These are phyloP conservation scores for Danaus plexippus DNA, from an alignment of 1,140 invertebrate species.

Conservation along the genomic window DNA sequence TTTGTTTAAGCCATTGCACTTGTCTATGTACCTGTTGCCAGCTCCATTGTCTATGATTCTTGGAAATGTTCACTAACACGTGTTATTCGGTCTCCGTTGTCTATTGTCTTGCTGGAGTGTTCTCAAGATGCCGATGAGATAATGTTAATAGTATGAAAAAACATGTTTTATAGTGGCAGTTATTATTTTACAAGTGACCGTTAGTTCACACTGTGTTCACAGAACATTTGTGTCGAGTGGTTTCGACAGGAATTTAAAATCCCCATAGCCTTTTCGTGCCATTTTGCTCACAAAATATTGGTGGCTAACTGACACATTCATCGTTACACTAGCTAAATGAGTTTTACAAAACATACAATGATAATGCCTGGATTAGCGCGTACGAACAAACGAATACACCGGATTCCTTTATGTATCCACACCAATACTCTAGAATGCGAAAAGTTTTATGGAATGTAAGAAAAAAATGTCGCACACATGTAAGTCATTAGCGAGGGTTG, in stretches of 20 bases:
- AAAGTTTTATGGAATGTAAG: slow-evolving; percentile 8
- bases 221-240: too few relatives aligned
- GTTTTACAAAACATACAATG: too few relatives aligned
- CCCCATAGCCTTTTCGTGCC: too few relatives aligned
- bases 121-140: slow-evolving; percentile 30
- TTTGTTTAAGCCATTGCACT: slow-evolving; percentile 49
- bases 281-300: too few relatives aligned
- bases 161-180: slow-evolving; percentile 19
- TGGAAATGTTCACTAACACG: slow-evolving; percentile 49
- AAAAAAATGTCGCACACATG: slow-evolving; percentile 56
- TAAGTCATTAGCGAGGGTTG: slow-evolving; percentile 58
- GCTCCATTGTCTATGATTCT: slow-evolving; percentile 40
- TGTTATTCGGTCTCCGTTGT: slow-evolving; percentile 30
- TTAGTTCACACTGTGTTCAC: slow-evolving; percentile 23
- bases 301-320: too few relatives aligned
- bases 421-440: too few relatives aligned
- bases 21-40: slow-evolving; percentile 49
- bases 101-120: slow-evolving; percentile 31
- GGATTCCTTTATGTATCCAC: too few relatives aligned
- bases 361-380: too few relatives aligned
- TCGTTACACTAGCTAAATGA: too few relatives aligned
- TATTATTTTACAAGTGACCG: slow-evolving; percentile 20
- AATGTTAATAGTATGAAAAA: slow-evolving; percentile 18
- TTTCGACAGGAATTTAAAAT: too few relatives aligned
- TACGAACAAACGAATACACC: too few relatives aligned